A percentile compares a stretch with the other conserved stretches of the same genome.
Conservation (phyloP, 2,797 vertebrate species). For the Urocyon cinereoargenteus region DNA sequence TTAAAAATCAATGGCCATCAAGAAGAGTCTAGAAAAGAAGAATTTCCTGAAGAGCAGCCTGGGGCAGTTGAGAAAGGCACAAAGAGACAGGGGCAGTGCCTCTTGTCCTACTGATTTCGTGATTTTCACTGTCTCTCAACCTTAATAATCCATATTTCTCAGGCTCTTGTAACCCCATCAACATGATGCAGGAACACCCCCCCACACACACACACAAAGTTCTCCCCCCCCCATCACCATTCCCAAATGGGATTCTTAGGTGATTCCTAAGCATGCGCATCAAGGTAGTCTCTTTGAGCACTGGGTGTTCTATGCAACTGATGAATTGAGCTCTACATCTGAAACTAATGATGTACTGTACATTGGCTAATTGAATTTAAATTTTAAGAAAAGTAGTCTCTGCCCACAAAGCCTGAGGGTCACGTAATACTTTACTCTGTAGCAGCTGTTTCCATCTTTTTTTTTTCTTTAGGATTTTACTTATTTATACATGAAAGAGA, state of each 20-base stretch:
- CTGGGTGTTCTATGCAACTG: background rate
- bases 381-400: background rate
- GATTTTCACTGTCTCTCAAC: background rate
- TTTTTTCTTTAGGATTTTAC: no score
- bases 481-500: no score
- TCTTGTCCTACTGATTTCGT: background rate
- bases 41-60: background rate
- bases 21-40: background rate
- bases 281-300: background rate
- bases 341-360: background rate
- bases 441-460: background rate
- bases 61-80: background rate
- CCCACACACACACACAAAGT: background rate
- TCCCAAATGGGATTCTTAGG: background rate
- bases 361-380: background rate
- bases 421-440: background rate
- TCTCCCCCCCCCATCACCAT: background rate
- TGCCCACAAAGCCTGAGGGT: background rate
- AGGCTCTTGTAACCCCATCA: background rate
- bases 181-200: background rate
- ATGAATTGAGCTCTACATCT: background rate
- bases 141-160: background rate
- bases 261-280: background rate
- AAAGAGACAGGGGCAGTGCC: background rate
- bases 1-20: constrained; percentile 64